phyloP scores from a whole-genome alignment of 2,113 vertebrate genomes.

The Tursiops truncatus region DNA sequence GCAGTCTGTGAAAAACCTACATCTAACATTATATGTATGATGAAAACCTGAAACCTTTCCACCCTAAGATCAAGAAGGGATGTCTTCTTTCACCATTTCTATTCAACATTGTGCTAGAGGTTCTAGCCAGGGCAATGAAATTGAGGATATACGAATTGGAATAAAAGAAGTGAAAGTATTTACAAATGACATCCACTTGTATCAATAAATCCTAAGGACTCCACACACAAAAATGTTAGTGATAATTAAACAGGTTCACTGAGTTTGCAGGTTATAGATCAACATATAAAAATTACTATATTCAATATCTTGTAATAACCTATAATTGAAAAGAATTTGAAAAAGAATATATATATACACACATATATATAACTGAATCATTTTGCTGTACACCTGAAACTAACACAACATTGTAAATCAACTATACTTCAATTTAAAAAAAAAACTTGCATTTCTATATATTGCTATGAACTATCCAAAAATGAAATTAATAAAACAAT shows the following conservation, averaged over 20 bases:
- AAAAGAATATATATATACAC: not conserved
- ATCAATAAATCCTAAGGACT: not conserved
- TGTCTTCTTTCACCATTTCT: not conserved
- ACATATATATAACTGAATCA: not conserved
- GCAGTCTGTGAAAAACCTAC: not conserved
- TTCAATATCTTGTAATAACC: not conserved
- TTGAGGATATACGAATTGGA: not conserved
- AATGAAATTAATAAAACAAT: not conserved
- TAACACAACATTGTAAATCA: not conserved
- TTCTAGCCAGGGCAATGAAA: not conserved
- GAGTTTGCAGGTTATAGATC: not conserved
- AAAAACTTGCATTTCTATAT: not conserved
- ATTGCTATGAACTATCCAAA: not conserved
- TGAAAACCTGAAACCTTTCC: not conserved
- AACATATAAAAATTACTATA: not conserved
- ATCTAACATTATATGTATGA: not conserved
- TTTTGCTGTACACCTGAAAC: not conserved
- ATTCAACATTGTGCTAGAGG: not conserved
- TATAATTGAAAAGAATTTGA: not conserved
- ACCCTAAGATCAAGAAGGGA: not conserved
- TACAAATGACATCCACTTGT: not conserved
- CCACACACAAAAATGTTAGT: not conserved
- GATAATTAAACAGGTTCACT: not conserved
- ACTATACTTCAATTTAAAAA: not conserved
- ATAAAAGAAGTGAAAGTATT: not conserved